Conservation (phyloP, 2,797 vertebrate species). For the Gastrophryne carolinensis region DNA sequence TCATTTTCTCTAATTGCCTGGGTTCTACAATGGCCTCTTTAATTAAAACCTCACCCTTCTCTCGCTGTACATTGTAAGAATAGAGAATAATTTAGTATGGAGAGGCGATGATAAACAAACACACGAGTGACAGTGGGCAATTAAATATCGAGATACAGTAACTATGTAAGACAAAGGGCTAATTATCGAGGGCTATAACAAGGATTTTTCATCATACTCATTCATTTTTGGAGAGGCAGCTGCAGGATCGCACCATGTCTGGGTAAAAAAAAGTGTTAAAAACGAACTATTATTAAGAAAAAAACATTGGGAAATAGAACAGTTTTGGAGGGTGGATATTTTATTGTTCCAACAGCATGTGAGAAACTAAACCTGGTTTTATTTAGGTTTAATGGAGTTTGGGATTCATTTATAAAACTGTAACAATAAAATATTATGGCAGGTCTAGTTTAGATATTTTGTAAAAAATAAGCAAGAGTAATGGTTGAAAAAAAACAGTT, state of each 20-base stretch:
- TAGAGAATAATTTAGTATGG: neutral
- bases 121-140: conserved; percentile 23
- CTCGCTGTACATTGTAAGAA: conserved; percentile 8
- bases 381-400: neutral
- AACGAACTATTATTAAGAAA: conserved; percentile 18
- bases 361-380: neutral
- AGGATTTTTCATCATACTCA: conserved; percentile 1
- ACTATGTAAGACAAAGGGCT: conserved; percentile 32
- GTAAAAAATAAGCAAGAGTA: no score
- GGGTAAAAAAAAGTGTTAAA: neutral
- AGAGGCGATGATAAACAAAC: conserved; percentile 12
- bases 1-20: neutral
- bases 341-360: neutral
- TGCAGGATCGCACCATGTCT: neutral
- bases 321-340: neutral
- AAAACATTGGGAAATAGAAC: conserved; percentile 3
- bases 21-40: neutral
- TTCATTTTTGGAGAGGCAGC: conserved; percentile 6
- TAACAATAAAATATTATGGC: no score
- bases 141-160: conserved; percentile 24
- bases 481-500: no score
- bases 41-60: conserved; percentile 17
- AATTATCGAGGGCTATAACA: conserved; percentile 34
- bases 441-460: no score
- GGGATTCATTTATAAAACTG: no score